Evolutionary conservation across 2,888 invertebrate genomes (phyloP).

Genomic region (Hypena proboscidalis): DNA sequence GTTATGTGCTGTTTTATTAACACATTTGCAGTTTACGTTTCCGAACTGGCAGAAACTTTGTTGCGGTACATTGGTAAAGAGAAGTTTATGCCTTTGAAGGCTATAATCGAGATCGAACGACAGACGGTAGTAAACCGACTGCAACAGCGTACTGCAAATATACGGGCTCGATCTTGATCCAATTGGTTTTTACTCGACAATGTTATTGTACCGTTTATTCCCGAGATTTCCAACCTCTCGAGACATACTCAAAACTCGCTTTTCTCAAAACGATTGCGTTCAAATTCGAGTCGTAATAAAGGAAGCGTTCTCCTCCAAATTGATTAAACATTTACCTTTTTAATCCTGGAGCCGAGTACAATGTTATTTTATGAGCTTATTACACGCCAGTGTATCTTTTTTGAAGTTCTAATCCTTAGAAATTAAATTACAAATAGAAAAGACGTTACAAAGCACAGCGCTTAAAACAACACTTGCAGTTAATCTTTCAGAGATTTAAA

Average conservation of each 20-base stretch:
- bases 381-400: neutral
- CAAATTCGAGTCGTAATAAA: conserved; percentile 14
- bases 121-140: conserved; percentile 46
- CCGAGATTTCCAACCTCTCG: conserved; percentile 38
- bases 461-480: neutral
- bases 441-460: neutral
- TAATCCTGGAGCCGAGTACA: conserved; percentile 9
- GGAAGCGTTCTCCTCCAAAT: conserved; percentile 25
- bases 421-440: neutral
- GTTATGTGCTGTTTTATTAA: conserved; percentile 48
- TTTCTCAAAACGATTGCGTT: conserved; percentile 35
- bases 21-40: conserved; percentile 49
- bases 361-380: conserved; percentile 9
- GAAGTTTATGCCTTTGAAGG: conserved; percentile 54
- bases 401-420: neutral
- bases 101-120: conserved; percentile 53
- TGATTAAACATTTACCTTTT: conserved; percentile 32
- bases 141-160: conserved; percentile 39
- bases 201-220: conserved; percentile 41
- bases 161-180: conserved; percentile 33
- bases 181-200: conserved; percentile 37
- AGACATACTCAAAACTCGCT: conserved; percentile 29
- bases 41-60: conserved; percentile 51
- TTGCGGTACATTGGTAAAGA: conserved; percentile 49
- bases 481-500: conserved; percentile 8